Evolutionary conservation across 2,113 vertebrate genomes (phyloP).

Genomic region (Ptychochromis oligacanthus): DNA sequence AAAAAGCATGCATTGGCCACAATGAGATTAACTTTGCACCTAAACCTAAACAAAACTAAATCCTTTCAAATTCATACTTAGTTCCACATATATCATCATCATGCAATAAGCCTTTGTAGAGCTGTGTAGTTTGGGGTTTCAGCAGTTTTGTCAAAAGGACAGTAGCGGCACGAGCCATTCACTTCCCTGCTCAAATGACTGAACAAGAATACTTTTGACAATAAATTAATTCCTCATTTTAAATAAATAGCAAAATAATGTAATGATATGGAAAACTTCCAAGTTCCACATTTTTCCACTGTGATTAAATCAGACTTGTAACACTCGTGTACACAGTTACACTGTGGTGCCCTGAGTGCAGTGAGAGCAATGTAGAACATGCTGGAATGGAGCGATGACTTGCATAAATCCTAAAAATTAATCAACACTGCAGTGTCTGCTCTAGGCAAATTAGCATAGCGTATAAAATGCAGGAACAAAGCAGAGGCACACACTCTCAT

Average conservation of each 20-base stretch:
- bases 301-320: not conserved
- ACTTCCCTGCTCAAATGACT: not conserved
- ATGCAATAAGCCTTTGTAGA: not conserved
- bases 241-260: not conserved
- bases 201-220: not conserved
- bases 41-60: not conserved
- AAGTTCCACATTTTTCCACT: not conserved
- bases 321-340: not conserved
- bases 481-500: not conserved
- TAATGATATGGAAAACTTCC: accelerated
- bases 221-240: accelerated
- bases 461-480: slow-evolving; percentile 1
- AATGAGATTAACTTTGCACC: not conserved
- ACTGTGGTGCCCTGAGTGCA: not conserved
- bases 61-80: not conserved
- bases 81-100: not conserved
- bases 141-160: not conserved
- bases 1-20: not conserved
- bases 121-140: not conserved
- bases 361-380: not conserved
- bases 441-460: not conserved
- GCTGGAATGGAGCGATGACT: slow-evolving; percentile 15
- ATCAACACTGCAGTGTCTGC: slow-evolving; percentile 20
- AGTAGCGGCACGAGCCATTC: not conserved
- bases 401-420: slow-evolving; percentile 13